Evolutionary conservation across 2,888 invertebrate species (phyloP), one percentile per base, ranked within the genome.

Genomic region (Ypsolopha scabrella): DNA sequence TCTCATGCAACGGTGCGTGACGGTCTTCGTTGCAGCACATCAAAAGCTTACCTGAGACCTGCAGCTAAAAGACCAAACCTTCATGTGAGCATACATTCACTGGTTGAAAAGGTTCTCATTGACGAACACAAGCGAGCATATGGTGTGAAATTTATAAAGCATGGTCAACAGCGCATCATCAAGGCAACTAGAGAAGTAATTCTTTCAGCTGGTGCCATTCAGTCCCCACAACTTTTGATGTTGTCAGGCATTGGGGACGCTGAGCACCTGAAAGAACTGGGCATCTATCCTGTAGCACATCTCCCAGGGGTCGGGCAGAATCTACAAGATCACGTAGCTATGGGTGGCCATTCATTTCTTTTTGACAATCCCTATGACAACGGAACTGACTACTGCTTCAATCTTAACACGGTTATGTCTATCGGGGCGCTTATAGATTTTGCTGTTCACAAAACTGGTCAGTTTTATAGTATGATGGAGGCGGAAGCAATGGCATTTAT

Each of bases 141-240:
- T 41, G 93, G 93, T 0, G 92, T 94, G 0, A 70, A 83, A 54
- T 92, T 93, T 60, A 87, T 79, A n/a, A 90, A 90, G 63, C 70
- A 88, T 45, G 88, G 88, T 2, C 69, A 79, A 6, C 81, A 77
- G 7, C 80, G 79, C 52, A 81, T 81, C n/a, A 87, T 92, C 0
- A 82, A 76, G 55, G 93, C 93, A 0, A 87, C 83, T 7, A 90
- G 89, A 61, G 97, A 97, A 75, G 90, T 98, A 0, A 93, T 98
- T 55, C 70, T 98, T 41, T 92, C 95, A 13, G 95, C 95, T 0
- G 98, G 97, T 1, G 77, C 95, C 0, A 88, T 97, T 56, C 93
- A 94, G 65, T 91, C 94, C 2, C 95, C 96, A 0, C 96, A 97
- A 67, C 63, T 97, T 13, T 81, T 97, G 37, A 94, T 96, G 94